phyloP scores from a whole-genome alignment of 2,888 invertebrate genomes.

The Drosophila buzzatii region DNA sequence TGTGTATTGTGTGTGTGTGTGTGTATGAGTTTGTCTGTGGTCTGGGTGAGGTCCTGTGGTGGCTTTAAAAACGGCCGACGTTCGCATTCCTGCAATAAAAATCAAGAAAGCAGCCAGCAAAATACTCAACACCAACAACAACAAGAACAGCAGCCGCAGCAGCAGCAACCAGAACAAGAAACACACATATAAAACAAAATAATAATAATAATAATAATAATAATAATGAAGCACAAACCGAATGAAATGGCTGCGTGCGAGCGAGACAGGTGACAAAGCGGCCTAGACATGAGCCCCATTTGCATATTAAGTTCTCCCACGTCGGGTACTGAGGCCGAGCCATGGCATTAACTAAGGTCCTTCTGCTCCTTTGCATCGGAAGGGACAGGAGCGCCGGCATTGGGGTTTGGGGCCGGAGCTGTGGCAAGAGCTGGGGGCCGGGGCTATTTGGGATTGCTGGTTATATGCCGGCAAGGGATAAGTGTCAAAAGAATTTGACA shows the following conservation, averaged over 20 bases:
- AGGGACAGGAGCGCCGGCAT: neutral
- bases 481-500: slow-evolving; percentile 83
- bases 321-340: slow-evolving; percentile 6
- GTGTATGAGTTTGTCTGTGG: slow-evolving; percentile 33
- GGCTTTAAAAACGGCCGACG: slow-evolving; percentile 81
- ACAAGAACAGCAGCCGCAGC: slow-evolving; percentile 11
- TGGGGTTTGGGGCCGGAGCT: neutral
- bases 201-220: slow-evolving; percentile 75
- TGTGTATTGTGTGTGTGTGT: slow-evolving; percentile 11
- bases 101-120: slow-evolving; percentile 74
- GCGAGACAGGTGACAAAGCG: slow-evolving; percentile 73
- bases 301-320: slow-evolving; percentile 64
- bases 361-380: slow-evolving; percentile 13
- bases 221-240: slow-evolving; percentile 62
- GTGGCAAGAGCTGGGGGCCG: neutral
- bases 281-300: slow-evolving; percentile 63
- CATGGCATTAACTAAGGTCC: slow-evolving; percentile 41
- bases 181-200: slow-evolving; percentile 67
- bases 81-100: slow-evolving; percentile 79
- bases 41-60: slow-evolving; percentile 62
- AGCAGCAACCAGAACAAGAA: slow-evolving; percentile 9
- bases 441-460: slow-evolving; percentile 17
- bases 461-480: slow-evolving; percentile 67
- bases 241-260: slow-evolving; percentile 58
- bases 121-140: slow-evolving; percentile 51